Percentiles rank a stretch among this genome's conserved stretches.
Conservation (phyloP, 2,888 invertebrate genomes). For the Ormyrus rosae region DNA sequence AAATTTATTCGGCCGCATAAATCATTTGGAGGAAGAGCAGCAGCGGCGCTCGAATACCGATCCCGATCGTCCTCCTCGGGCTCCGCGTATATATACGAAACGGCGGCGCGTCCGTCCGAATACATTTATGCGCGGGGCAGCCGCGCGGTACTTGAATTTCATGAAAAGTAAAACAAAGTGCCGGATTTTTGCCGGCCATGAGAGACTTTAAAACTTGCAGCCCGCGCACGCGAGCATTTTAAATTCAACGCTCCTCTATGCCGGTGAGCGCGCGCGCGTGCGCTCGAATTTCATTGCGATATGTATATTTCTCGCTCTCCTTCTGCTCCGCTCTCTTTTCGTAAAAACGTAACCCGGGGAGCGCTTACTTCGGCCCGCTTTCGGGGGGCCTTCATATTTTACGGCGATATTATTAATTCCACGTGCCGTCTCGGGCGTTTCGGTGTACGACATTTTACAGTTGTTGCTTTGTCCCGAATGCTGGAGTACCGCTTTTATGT, state of each 20-base stretch:
- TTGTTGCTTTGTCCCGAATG: too few species aligned
- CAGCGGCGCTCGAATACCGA: neutral
- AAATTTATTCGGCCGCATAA: slow-evolving; percentile 36
- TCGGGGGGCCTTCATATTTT: too few species aligned
- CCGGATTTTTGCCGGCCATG: slow-evolving; percentile 7
- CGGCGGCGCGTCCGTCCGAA: neutral
- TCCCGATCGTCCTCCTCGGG: neutral
- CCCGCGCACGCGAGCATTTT: neutral
- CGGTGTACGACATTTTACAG: too few species aligned
- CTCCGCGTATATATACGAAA: neutral
- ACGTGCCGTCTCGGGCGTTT: too few species aligned
- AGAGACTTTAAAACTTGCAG: neutral
- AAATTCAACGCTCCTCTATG: neutral
- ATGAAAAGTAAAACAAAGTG: slow-evolving; percentile 50
- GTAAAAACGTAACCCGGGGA: too few species aligned
- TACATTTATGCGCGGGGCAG: slow-evolving; percentile 25
- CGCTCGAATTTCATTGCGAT: too few species aligned
- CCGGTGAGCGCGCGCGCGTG: too few species aligned
- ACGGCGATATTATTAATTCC: too few species aligned
- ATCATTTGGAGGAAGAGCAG: slow-evolving; percentile 25
- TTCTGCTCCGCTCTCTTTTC: too few species aligned
- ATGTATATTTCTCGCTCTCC: too few species aligned
- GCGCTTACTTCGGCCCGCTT: too few species aligned
- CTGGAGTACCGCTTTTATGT: too few species aligned
- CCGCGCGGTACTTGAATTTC: slow-evolving; percentile 45